Conservation (phyloP, 2,888 invertebrate genomes). For the Ganaspis brasiliensis region DNA sequence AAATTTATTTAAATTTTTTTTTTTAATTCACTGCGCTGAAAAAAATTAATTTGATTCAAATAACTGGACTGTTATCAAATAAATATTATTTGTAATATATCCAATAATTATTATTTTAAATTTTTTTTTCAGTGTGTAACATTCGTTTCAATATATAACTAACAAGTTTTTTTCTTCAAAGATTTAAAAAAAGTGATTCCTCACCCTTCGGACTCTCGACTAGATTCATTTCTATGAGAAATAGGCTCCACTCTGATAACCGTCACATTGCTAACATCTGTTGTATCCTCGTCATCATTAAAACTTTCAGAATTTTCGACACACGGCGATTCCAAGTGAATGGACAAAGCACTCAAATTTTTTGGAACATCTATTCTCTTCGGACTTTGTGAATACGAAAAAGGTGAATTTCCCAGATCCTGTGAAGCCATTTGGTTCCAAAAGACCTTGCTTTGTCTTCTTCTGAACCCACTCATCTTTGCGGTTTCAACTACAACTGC, state of each 20-base stretch:
- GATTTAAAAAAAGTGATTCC: neutral
- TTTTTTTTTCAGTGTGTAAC: too few relatives aligned
- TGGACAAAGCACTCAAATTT: neutral
- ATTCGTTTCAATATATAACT: too few relatives aligned
- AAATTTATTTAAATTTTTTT: too few relatives aligned
- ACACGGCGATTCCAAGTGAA: neutral
- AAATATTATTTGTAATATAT: too few relatives aligned
- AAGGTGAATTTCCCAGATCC: constrained; percentile 58
- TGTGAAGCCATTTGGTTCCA: constrained; percentile 75
- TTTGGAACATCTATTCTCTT: neutral
- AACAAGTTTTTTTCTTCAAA: too few relatives aligned
- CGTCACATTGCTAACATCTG: constrained; percentile 39
- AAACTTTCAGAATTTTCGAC: constrained; percentile 8
- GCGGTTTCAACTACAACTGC: neutral
- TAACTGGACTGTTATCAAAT: too few relatives aligned
- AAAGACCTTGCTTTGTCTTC: constrained; percentile 76
- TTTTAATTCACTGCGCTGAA: too few relatives aligned
- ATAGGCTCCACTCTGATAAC: constrained; percentile 34
- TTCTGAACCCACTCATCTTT: constrained; percentile 76
- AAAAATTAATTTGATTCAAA: too few relatives aligned
- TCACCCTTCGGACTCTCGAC: constrained; percentile 24
- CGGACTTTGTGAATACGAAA: neutral
- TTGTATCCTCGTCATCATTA: constrained; percentile 9
- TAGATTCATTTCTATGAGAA: constrained; percentile 23
- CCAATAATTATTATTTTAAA: too few relatives aligned